Base-by-base conservation (phyloP, 2,888 invertebrate genomes). In the Morpho achilles region DNA sequence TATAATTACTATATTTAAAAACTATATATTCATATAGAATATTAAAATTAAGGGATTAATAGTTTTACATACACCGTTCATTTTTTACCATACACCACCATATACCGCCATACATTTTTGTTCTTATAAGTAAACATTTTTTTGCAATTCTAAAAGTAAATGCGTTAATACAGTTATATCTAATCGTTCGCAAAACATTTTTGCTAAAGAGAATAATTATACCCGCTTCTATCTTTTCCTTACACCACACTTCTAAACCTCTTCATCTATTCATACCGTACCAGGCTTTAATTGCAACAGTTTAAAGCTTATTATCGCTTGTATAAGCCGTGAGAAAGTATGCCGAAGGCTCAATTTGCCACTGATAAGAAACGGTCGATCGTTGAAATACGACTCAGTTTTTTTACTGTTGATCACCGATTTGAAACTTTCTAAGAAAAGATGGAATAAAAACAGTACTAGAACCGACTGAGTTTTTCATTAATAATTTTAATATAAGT, bases 271-370 rank as follows among this genome's bases (percentile, higher is more conserved):
- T 39, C n/a, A 52, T 56, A 44, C 56, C 48, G 64, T 51, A 51
- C 23, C 56, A 41, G 0, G 58, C 66, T 69, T 50, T 61, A 62
- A 58, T 6, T 0, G 2, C 7, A 0, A 4, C 0, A 4, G 0
- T 6, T 47, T 61, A 59, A 69, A 71, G 52, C 60, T 60, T 56
- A 72, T 54, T 65, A 67, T 73, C 56, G 52, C 7, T 8, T 58
- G 65, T 8, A 42, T 7, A 0, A 8, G 65, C 69, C 79, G 80
- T 82, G 81, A 79, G 83, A 83, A 82, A 77, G 74, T 75, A 73
- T 75, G 74, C 65, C 74, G 70, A 76, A 58, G 60, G 70, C 69
- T 68, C 71, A 73, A 76, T 69, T 70, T 52, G 64, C 48, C 68
- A 67, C 72, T 73, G 75, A 79, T 76, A 74, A 72, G 64, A 52